Percentiles rank a stretch among this genome's conserved stretches.
These are phyloP conservation scores for Agonopterix arenella DNA, from an alignment of 2,888 invertebrate species.

Conservation along the genomic window DNA sequence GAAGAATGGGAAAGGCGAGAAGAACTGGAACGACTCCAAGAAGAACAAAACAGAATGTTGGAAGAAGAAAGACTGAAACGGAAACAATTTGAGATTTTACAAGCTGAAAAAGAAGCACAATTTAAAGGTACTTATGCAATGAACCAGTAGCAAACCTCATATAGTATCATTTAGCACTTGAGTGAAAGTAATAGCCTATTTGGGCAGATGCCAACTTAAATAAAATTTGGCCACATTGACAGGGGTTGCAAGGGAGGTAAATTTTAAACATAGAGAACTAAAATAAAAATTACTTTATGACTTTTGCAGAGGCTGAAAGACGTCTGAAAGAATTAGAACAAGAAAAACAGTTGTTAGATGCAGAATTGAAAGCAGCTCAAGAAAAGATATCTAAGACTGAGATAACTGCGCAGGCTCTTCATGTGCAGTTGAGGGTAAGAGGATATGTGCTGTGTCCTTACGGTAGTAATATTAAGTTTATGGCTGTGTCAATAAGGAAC, in stretches of 20 bases:
- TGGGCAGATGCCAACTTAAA: too few relatives aligned
- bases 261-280: background rate
- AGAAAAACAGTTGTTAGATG: conserved; percentile 82
- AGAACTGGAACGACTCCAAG: conserved; percentile 87
- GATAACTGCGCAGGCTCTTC: conserved; percentile 63
- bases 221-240: too few relatives aligned
- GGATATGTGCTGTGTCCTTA: background rate
- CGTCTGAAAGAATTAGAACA: conserved; percentile 83
- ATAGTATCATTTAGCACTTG: too few relatives aligned
- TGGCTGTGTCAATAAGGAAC: too few relatives aligned
- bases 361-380: conserved; percentile 81
- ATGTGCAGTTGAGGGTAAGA: conserved; percentile 59
- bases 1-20: conserved; percentile 92
- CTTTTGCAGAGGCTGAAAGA: conserved; percentile 82
- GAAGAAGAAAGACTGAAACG: conserved; percentile 86
- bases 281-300: conserved; percentile 1
- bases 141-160: too few relatives aligned
- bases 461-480: too few relatives aligned
- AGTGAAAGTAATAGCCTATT: too few relatives aligned
- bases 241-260: too few relatives aligned
- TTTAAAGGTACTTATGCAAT: conserved; percentile 72
- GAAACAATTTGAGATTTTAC: conserved; percentile 83
- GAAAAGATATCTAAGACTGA: conserved; percentile 83
- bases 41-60: conserved; percentile 83
- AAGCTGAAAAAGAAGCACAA: conserved; percentile 83